Conservation (phyloP, 1,140 invertebrate species). For the Bathynomus jamesi region DNA sequence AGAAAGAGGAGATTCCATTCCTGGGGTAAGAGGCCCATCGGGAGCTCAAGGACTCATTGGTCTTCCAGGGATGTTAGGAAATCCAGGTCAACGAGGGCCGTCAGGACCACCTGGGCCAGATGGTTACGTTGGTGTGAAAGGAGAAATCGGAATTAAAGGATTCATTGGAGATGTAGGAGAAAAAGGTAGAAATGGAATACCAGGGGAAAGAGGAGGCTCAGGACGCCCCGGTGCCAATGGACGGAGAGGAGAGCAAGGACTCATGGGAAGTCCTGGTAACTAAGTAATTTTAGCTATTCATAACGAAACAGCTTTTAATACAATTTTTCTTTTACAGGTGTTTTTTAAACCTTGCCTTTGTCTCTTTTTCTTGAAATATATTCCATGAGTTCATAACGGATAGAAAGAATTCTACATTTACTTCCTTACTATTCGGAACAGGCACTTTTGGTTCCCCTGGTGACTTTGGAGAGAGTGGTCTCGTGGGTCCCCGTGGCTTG, state of each 20-base stretch:
- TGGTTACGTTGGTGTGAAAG: not conserved
- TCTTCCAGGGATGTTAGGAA: conserved; percentile 9
- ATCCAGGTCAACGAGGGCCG: conserved; percentile 6
- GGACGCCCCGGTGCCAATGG: conserved; percentile 5
- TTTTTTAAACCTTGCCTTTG: too few species aligned
- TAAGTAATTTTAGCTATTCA: too few species aligned
- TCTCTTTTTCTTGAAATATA: too few species aligned
- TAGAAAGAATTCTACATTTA: too few species aligned
- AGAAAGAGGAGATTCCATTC: not conserved
- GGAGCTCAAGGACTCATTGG: conserved; percentile 7
- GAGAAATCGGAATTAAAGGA: conserved; percentile 1
- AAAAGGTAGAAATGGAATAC: not conserved
- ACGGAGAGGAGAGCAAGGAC: not conserved
- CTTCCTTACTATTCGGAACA: too few species aligned
- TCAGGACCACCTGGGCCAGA: not conserved
- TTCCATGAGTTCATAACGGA: too few species aligned
- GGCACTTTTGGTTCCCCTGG: not conserved
- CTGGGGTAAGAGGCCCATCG: conserved; percentile 3
- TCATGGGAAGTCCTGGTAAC: not conserved
- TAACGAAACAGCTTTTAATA: too few species aligned
- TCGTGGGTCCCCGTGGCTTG: conserved; percentile 2
- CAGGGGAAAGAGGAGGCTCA: not conserved
- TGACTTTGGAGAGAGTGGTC: not conserved
- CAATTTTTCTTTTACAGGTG: too few species aligned
- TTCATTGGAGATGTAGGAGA: not conserved